Evolutionary conservation across 2,888 invertebrate genomes (phyloP).

Genomic region (Drosophila imparisetae): DNA sequence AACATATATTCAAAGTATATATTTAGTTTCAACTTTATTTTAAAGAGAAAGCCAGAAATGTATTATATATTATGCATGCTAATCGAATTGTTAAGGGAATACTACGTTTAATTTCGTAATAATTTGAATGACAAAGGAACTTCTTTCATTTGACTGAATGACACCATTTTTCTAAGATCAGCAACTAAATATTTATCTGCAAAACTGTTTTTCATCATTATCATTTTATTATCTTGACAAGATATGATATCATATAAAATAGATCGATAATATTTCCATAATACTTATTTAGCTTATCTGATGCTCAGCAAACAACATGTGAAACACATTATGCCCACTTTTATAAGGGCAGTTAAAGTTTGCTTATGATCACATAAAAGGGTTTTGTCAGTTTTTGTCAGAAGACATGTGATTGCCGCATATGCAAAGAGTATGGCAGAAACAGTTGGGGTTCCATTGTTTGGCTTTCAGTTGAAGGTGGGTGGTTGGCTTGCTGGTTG

Average conservation of each 20-base stretch:
- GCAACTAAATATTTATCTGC: background rate
- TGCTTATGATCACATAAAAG: constrained; percentile 52
- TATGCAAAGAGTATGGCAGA: constrained; percentile 46
- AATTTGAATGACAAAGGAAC: background rate
- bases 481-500: constrained; percentile 47
- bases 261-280: background rate
- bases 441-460: constrained; percentile 58
- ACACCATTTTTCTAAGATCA: background rate
- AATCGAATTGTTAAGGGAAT: background rate
- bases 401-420: constrained; percentile 59
- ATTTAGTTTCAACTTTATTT: background rate
- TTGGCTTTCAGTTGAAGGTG: constrained; percentile 50
- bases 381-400: constrained; percentile 43
- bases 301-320: background rate
- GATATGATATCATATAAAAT: background rate
- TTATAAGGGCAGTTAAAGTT: constrained; percentile 7
- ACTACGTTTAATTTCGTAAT: background rate
- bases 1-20: background rate
- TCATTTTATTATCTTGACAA: background rate
- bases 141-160: background rate
- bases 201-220: background rate
- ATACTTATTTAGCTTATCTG: background rate
- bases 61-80: background rate
- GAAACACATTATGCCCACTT: background rate
- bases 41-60: background rate